Evolutionary conservation across 2,888 invertebrate species (phyloP).

Genomic region (Polydesmus complanatus): DNA sequence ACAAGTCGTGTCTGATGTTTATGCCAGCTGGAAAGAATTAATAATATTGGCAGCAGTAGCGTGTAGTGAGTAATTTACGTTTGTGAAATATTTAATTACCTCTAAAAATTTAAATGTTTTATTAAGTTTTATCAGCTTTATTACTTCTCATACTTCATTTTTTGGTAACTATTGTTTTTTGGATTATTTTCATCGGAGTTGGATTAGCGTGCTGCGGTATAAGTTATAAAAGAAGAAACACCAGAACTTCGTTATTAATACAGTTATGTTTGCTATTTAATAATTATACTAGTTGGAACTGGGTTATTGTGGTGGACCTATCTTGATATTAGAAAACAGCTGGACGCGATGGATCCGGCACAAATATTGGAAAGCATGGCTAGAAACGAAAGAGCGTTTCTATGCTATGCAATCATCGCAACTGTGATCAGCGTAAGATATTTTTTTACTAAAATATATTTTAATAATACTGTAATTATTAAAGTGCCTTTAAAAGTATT

Average conservation of each 20-base stretch:
- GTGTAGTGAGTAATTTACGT: conserved; percentile 44
- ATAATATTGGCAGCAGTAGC: conserved; percentile 62
- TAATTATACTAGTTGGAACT: conserved; percentile 42
- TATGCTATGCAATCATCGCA: conserved; percentile 69
- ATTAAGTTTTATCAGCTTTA: conserved; percentile 24
- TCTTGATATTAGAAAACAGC: conserved; percentile 52
- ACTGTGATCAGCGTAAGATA: conserved; percentile 64
- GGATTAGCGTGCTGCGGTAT: conserved; percentile 1
- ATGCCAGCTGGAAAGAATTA: conserved; percentile 75
- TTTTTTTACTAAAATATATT: neutral
- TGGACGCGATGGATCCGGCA: conserved; percentile 40
- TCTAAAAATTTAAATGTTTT: too few species aligned
- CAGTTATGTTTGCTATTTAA: neutral
- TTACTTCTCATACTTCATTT: conserved; percentile 8
- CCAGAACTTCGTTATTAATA: neutral
- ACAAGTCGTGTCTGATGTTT: conserved; percentile 74
- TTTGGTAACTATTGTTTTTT: conserved; percentile 13
- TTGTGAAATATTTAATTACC: neutral
- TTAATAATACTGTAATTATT: neutral
- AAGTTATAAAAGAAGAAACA: neutral
- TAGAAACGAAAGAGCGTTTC: conserved; percentile 71
- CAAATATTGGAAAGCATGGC: conserved; percentile 57
- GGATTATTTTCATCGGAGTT: conserved; percentile 4
- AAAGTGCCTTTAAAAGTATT: neutral
- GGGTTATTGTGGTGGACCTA: conserved; percentile 80